Percentiles rank a stretch among this genome's conserved stretches.
Evolutionary conservation across 2,113 vertebrate genomes (phyloP).

Genomic region (Columbina picui): DNA sequence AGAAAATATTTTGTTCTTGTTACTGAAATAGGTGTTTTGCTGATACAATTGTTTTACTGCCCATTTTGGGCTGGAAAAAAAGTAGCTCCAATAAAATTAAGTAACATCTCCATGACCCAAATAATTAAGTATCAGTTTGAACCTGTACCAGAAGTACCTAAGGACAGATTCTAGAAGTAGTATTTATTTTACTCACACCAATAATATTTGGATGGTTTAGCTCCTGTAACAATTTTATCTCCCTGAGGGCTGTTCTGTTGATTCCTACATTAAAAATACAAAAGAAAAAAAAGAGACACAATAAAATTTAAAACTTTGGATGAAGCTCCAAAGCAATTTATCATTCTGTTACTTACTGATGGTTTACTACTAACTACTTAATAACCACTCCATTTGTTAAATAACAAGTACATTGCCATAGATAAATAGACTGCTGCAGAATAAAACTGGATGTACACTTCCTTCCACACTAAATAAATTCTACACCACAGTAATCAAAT

Average conservation of each 20-base stretch:
- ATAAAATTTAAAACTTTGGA: not conserved
- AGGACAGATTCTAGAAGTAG: not conserved
- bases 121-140: not conserved
- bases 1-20: not conserved
- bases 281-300: not conserved
- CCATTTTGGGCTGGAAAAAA: not conserved
- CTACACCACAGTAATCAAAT: not conserved
- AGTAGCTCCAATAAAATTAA: not conserved
- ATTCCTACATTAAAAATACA: constrained; percentile 83
- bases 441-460: not conserved
- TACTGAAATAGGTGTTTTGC: not conserved
- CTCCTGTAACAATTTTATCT: constrained; percentile 96
- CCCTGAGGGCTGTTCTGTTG: constrained; percentile 95
- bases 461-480: not conserved
- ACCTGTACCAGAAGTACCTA: not conserved
- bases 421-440: not conserved
- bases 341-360: not conserved
- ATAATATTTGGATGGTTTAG: constrained; percentile 97
- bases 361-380: not conserved
- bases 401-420: not conserved
- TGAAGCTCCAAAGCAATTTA: not conserved
- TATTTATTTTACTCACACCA: constrained; percentile 83
- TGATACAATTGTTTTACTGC: not conserved
- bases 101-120: not conserved
- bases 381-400: not conserved